Percentiles rank a stretch among this genome's conserved stretches.
phyloP scores from a whole-genome alignment of 2,888 invertebrate genomes.

The Tenthredo notha region DNA sequence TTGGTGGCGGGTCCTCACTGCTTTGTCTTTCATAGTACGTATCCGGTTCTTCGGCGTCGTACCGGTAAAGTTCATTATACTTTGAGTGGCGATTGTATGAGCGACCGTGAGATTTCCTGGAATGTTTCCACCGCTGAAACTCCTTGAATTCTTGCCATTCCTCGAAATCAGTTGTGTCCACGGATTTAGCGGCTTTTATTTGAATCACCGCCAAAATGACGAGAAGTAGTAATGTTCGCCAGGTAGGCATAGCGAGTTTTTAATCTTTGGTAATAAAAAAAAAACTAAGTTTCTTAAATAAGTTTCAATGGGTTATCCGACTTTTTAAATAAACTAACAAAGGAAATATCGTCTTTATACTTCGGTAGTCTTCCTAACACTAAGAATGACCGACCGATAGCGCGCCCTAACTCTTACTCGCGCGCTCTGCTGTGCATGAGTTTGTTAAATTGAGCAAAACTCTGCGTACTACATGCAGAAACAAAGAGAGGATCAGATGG shows the following conservation, averaged over 20 bases:
- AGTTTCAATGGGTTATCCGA: not conserved
- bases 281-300: not conserved
- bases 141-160: constrained; percentile 64
- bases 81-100: not conserved
- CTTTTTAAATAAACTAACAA: not conserved
- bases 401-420: not conserved
- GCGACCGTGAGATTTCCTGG: constrained; percentile 43
- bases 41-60: constrained; percentile 47
- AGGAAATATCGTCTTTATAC: not conserved
- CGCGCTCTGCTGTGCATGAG: constrained; percentile 17
- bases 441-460: constrained; percentile 32
- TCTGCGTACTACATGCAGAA: not conserved
- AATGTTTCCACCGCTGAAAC: constrained; percentile 60
- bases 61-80: not conserved
- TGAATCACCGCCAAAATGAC: constrained; percentile 36
- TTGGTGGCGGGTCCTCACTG: constrained; percentile 81
- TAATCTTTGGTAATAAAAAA: not conserved
- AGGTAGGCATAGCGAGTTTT: constrained; percentile 4
- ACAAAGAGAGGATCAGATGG: not conserved
- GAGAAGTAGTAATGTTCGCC: constrained; percentile 22
- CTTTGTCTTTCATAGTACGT: not conserved
- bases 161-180: constrained; percentile 36
- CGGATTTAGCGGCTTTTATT: constrained; percentile 57
- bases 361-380: not conserved
- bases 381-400: not conserved